phyloP scores from a whole-genome alignment of 2,797 vertebrate genomes.

The Alfaro cultratus region DNA sequence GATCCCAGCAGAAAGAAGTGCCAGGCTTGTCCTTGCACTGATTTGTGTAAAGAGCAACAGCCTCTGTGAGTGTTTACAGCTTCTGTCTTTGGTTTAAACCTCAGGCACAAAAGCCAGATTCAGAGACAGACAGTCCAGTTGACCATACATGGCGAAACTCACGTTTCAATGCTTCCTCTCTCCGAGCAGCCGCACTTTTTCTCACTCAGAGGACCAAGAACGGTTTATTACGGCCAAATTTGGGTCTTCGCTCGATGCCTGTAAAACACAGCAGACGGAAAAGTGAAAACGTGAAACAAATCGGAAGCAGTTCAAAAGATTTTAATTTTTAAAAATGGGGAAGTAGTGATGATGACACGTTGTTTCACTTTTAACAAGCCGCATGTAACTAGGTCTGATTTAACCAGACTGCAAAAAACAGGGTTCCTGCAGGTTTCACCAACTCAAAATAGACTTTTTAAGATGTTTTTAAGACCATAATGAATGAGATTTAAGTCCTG shows the following conservation, averaged over 20 bases:
- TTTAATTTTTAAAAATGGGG: not conserved
- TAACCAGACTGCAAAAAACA: not conserved
- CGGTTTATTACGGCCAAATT: slow-evolving; percentile 11
- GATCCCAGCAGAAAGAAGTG: not conserved
- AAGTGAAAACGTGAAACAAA: not conserved
- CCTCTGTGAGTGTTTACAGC: slow-evolving; percentile 15
- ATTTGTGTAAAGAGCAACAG: not conserved
- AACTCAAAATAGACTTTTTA: too few species aligned
- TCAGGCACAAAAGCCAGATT: slow-evolving; percentile 19
- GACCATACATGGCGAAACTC: slow-evolving; percentile 67
- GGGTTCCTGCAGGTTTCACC: too few species aligned
- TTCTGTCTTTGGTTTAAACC: slow-evolving; percentile 26
- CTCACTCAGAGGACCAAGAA: slow-evolving; percentile 10
- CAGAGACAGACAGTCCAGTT: slow-evolving; percentile 33
- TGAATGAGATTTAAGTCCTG: too few species aligned
- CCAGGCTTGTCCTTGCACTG: not conserved
- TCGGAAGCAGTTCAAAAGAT: not conserved
- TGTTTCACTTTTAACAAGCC: not conserved
- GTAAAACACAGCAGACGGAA: not conserved
- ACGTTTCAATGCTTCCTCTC: slow-evolving; percentile 33
- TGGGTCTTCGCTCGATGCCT: slow-evolving; percentile 2
- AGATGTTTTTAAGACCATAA: too few species aligned
- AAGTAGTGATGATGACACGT: not conserved
- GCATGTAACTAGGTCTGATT: not conserved
- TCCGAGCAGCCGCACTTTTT: slow-evolving; percentile 17